Conservation (phyloP, 1,140 invertebrate species). For the Bombus impatiens region DNA sequence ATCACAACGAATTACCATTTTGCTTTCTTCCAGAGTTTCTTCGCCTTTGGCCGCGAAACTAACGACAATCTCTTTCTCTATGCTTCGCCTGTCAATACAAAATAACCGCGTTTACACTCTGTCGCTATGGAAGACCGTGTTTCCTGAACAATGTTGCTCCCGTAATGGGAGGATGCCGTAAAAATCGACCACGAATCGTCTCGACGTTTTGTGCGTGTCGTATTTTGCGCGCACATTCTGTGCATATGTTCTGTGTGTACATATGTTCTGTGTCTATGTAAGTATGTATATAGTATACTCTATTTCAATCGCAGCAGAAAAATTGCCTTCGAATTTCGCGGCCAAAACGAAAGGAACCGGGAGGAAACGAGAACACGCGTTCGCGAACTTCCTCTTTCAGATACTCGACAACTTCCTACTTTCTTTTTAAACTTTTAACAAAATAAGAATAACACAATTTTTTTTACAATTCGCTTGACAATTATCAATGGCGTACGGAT, state of each 20-base stretch:
- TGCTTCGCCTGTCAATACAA: slow-evolving; percentile 17
- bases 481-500: not conserved
- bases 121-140: slow-evolving; percentile 71
- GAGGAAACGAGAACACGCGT: not conserved
- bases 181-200: not conserved
- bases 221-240: not conserved
- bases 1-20: slow-evolving; percentile 78
- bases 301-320: not conserved
- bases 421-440: not conserved
- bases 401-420: not conserved
- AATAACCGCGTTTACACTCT: slow-evolving; percentile 35
- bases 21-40: not conserved
- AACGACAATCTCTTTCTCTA: not conserved
- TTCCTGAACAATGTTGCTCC: slow-evolving; percentile 45
- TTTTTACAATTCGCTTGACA: not conserved
- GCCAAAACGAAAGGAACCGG: slow-evolving; percentile 27
- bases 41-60: not conserved
- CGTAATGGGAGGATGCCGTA: slow-evolving; percentile 45
- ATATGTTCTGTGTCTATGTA: not conserved
- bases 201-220: slow-evolving; percentile 36
- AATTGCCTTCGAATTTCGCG: slow-evolving; percentile 39
- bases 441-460: not conserved
- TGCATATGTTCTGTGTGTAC: not conserved
- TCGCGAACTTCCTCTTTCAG: not conserved
- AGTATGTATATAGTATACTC: not conserved